Conservation (phyloP, 2,888 invertebrate species). For the Eupithecia pulchellata region DNA sequence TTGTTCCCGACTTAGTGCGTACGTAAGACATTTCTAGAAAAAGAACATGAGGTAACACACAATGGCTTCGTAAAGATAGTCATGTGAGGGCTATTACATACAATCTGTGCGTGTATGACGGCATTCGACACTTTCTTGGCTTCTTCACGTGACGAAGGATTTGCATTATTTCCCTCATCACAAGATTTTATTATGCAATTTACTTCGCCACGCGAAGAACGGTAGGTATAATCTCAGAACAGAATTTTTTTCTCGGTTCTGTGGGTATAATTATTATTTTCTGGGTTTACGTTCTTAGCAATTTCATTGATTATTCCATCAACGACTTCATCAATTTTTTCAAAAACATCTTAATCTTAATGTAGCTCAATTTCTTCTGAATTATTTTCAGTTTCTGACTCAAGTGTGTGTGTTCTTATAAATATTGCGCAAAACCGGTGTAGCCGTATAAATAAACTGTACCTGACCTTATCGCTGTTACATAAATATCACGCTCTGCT, state of each 20-base stretch:
- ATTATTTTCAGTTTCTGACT: constrained; percentile 28
- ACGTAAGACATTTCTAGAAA: constrained; percentile 2
- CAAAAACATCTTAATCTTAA: not conserved
- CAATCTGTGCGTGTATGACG: constrained; percentile 59
- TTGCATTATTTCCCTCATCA: constrained; percentile 19
- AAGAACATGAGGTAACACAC: not conserved
- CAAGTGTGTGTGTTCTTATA: constrained; percentile 46
- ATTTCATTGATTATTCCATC: not conserved
- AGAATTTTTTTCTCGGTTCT: too few relatives aligned
- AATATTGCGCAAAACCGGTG: constrained; percentile 48
- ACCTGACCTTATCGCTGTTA: constrained; percentile 60
- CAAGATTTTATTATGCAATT: constrained; percentile 23
- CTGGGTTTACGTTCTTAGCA: not conserved
- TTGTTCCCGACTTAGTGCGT: not conserved
- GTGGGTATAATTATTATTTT: too few relatives aligned
- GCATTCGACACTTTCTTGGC: constrained; percentile 53
- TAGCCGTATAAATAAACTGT: constrained; percentile 51
- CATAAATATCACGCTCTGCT: constrained; percentile 54
- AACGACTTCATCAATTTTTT: not conserved
- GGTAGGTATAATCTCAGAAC: not conserved
- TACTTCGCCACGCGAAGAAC: not conserved
- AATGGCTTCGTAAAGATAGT: constrained; percentile 27
- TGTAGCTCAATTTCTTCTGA: not conserved
- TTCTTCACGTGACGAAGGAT: constrained; percentile 57
- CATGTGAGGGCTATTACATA: constrained; percentile 41